These are phyloP conservation scores for Smithornis capensis DNA, from an alignment of 2,113 vertebrate genomes.

Conservation along the genomic window DNA sequence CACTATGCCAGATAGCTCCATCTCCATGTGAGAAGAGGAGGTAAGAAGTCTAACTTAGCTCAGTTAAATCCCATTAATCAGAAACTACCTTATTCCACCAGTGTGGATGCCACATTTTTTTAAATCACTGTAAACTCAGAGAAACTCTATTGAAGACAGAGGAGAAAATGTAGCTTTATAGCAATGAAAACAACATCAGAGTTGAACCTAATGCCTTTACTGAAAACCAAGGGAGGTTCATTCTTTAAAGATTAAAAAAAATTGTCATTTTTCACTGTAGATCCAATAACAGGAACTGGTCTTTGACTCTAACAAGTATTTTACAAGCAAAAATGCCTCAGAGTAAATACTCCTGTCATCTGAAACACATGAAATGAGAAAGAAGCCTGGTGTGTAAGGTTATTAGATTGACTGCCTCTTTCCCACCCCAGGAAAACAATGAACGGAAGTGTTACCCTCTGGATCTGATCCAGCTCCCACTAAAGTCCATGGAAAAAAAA, in stretches of 20 bases:
- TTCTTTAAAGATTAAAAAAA: background rate
- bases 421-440: slow-evolving; percentile 27
- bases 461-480: background rate
- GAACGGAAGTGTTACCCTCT: slow-evolving; percentile 48
- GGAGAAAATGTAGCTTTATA: background rate
- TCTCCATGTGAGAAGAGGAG: background rate
- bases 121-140: background rate
- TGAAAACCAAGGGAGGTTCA: background rate
- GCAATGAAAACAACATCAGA: background rate
- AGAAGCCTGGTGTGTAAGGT: background rate
- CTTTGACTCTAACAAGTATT: background rate
- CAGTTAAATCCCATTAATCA: background rate
- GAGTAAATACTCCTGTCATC: background rate
- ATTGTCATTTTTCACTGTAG: background rate
- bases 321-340: background rate
- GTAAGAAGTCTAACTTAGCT: background rate
- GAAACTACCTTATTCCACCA: background rate
- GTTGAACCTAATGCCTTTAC: background rate
- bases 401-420: background rate
- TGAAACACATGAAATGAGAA: slow-evolving; percentile 25
- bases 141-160: background rate
- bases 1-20: background rate
- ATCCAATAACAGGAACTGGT: background rate
- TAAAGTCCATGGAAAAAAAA: background rate
- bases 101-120: background rate